phyloP scores from a whole-genome alignment of 2,113 vertebrate genomes.

The Sturnus vulgaris region DNA sequence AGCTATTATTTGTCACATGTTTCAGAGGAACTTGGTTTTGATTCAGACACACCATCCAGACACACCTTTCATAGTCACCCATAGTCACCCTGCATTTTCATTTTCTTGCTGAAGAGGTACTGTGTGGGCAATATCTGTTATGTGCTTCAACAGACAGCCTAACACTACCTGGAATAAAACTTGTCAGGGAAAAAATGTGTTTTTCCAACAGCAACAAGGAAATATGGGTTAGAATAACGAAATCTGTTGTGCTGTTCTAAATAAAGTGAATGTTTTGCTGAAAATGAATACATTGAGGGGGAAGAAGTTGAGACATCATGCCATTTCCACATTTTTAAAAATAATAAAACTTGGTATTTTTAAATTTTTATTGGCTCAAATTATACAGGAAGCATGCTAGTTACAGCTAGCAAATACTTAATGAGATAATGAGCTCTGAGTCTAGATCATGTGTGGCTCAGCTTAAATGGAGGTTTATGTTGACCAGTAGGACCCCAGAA shows the following conservation, averaged over 20 bases:
- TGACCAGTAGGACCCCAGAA: accelerated
- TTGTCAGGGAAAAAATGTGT: not conserved
- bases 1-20: not conserved
- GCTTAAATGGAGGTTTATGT: not conserved
- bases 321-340: not conserved
- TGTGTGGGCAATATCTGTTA: not conserved
- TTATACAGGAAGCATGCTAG: not conserved
- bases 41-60: not conserved
- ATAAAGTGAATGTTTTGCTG: not conserved
- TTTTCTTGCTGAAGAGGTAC: not conserved
- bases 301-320: not conserved
- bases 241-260: not conserved
- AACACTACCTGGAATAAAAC: not conserved
- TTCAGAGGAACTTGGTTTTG: not conserved
- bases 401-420: not conserved
- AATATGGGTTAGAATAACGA: not conserved
- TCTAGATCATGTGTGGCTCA: not conserved
- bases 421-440: not conserved
- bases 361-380: not conserved
- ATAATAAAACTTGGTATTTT: not conserved
- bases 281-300: not conserved
- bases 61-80: not conserved
- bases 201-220: not conserved
- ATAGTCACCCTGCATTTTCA: not conserved
- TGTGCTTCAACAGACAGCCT: not conserved